phyloP scores from a whole-genome alignment of 2,888 invertebrate species.

The Tachina fera region DNA sequence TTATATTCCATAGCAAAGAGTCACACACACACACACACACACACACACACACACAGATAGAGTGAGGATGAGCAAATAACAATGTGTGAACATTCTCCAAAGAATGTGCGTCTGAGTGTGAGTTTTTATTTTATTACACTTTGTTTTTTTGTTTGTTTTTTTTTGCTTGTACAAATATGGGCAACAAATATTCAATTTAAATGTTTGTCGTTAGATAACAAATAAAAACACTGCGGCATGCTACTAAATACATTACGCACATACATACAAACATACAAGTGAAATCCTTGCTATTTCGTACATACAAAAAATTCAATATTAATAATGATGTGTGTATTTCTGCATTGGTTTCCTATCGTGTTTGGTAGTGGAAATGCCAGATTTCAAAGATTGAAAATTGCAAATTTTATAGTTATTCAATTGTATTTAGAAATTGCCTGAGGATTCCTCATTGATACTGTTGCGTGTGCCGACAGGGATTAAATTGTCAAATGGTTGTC shows the following conservation, averaged over 20 bases:
- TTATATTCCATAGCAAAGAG: neutral
- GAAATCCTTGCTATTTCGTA: neutral
- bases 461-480: no score
- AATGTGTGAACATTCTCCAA: constrained; percentile 63
- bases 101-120: constrained; percentile 38
- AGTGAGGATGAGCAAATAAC: constrained; percentile 9
- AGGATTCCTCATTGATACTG: no score
- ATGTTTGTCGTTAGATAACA: constrained; percentile 71
- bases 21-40: neutral
- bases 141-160: neutral
- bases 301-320: constrained; percentile 3
- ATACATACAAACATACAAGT: neutral
- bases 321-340: constrained; percentile 35
- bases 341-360: constrained; percentile 39
- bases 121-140: constrained; percentile 31
- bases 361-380: constrained; percentile 8
- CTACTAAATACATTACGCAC: constrained; percentile 24
- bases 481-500: neutral
- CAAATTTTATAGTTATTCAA: no score
- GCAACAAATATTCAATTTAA: constrained; percentile 70
- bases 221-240: constrained; percentile 64
- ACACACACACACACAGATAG: neutral
- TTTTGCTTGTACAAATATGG: constrained; percentile 55
- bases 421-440: no score
- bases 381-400: constrained; percentile 13